Conservation (phyloP, 2,113 vertebrate species). For the Paracanthobrama guichenoti region DNA sequence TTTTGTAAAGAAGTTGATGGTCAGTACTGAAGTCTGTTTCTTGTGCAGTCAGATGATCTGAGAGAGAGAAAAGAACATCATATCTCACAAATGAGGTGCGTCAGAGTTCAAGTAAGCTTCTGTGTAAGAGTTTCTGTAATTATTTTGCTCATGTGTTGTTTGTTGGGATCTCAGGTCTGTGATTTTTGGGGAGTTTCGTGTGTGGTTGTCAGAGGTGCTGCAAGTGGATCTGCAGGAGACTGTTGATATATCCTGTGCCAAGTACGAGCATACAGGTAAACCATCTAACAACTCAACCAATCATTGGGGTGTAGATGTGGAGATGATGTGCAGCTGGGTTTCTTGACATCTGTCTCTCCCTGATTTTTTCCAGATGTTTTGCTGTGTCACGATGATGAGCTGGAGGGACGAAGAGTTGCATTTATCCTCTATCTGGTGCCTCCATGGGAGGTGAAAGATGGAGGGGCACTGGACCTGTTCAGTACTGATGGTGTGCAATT, state of each 20-base stretch:
- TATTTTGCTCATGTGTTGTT: slow-evolving; percentile 14
- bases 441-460: slow-evolving; percentile 82
- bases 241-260: slow-evolving; percentile 92
- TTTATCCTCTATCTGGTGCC: slow-evolving; percentile 96
- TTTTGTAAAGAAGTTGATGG: neutral
- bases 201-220: slow-evolving; percentile 86
- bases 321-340: neutral
- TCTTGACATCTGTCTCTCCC: neutral
- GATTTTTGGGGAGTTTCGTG: slow-evolving; percentile 84
- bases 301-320: neutral
- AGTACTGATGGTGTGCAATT: slow-evolving; percentile 76
- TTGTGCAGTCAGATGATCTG: slow-evolving; percentile 87
- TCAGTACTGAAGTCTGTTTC: slow-evolving; percentile 33
- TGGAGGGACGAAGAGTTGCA: slow-evolving; percentile 91
- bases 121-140: neutral
- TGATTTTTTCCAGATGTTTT: slow-evolving; percentile 80
- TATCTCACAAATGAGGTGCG: slow-evolving; percentile 84
- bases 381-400: slow-evolving; percentile 93
- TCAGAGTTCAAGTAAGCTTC: too few species aligned
- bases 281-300: neutral
- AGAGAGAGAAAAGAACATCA: slow-evolving; percentile 81
- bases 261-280: slow-evolving; percentile 92
- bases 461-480: slow-evolving; percentile 89
- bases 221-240: slow-evolving; percentile 83
- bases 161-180: slow-evolving; percentile 72